Base-by-base conservation (phyloP, 2,888 invertebrate species). In the Eupithecia exiguata region DNA sequence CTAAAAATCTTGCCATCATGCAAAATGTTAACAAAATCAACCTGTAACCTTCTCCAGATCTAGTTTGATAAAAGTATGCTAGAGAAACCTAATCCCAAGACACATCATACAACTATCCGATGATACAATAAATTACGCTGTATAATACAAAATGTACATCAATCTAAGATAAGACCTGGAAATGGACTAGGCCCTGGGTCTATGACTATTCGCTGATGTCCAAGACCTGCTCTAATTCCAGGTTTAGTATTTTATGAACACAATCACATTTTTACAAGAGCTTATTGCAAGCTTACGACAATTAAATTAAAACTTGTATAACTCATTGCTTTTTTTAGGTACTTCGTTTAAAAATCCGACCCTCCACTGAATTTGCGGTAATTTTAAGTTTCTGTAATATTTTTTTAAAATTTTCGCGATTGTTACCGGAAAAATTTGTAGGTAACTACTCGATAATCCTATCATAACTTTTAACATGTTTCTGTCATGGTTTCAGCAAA, bases 221-320 rank as follows among this genome's bases (percentile, higher is more conserved):
- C 30, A 30, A 35, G 7, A 7, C 62, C 18, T 10, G 18, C 18
- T 35, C 16, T 3, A 18, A 0, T 49, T 53, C 21, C 21, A 35
- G 12, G 25, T 85, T 87, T 83, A 82, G 87, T 89, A 89, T 87
- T 88, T 90, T 89, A 91, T 92, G 92, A 92, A 92, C 92, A 92
- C 92, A 92, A 88, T 89, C 74, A 84, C 86, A 80, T 82, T 84
- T 84, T 73, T 77, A 78, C 82, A 85, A 75, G 81, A 87, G 88
- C 89, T 87, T 87, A 87, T 84, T 87, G 86, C 86, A 84, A 72
- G 67, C 82, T 74, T 25, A 78, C 75, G 73, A 75, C 76, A 70
- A 67, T 74, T 77, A 71, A 73, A 71, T 49, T 35, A 61, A 61
- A 67, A 71, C 25, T 25, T 65, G 38, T 40, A 25, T 43, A 65